Conservation (phyloP, 1,140 invertebrate species). For the Octopus sinensis region DNA sequence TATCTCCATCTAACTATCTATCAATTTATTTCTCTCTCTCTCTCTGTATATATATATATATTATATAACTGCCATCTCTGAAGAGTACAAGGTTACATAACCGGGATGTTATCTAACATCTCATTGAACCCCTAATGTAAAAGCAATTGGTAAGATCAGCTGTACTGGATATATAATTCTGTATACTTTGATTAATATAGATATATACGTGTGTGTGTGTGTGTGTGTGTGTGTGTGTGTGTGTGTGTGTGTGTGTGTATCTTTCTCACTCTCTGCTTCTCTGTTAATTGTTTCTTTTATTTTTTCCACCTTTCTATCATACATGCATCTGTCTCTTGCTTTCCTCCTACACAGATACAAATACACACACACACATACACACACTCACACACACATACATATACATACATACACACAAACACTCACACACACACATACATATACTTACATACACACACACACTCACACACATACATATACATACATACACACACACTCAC, state of each 20-base stretch:
- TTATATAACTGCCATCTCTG: too few species aligned
- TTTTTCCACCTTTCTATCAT: not conserved
- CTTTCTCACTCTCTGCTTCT: not conserved
- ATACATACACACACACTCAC: not conserved
- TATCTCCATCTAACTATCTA: too few species aligned
- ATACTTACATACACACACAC: not conserved
- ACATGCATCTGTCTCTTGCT: not conserved
- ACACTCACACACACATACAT: not conserved
- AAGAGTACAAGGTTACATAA: too few species aligned
- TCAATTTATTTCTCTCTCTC: too few species aligned
- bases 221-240: not conserved
- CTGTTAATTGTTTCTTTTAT: not conserved
- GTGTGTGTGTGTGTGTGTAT: not conserved
- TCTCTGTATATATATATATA: too few species aligned
- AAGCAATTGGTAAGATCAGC: too few species aligned
- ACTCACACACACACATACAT: not conserved
- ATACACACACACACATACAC: not conserved
- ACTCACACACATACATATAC: not conserved
- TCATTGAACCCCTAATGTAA: too few species aligned
- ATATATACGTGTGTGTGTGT: not conserved
- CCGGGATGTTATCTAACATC: too few species aligned
- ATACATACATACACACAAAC: not conserved
- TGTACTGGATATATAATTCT: not conserved
- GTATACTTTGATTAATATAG: not conserved
- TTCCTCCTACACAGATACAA: not conserved